phyloP scores from a whole-genome alignment of 1,140 invertebrate genomes.

The Epicauta chinensis region DNA sequence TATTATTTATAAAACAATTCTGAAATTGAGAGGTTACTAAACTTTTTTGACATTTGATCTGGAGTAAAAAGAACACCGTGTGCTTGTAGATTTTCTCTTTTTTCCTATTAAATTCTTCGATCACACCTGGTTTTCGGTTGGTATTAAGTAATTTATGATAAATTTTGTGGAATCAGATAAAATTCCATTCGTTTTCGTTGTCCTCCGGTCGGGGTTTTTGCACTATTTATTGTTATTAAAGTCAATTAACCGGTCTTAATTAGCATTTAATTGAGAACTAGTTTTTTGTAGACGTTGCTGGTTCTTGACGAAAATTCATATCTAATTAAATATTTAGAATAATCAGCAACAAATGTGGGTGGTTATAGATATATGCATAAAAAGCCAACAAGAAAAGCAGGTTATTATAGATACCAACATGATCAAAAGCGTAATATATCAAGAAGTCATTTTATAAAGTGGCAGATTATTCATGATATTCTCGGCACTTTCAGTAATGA shows the following conservation, averaged over 20 bases:
- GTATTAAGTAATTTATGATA: too few species aligned
- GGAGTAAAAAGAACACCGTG: too few species aligned
- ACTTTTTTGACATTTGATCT: too few species aligned
- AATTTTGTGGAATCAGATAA: too few species aligned
- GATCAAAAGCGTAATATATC: slow-evolving; percentile 28
- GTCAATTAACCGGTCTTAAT: slow-evolving; percentile 13
- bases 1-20: too few species aligned
- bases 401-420: slow-evolving; percentile 3
- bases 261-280: slow-evolving; percentile 10
- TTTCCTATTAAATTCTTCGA: too few species aligned
- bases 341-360: slow-evolving; percentile 9
- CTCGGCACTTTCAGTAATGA: slow-evolving; percentile 25
- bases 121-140: too few species aligned
- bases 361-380: slow-evolving; percentile 3
- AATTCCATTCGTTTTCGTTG: too few species aligned
- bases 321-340: slow-evolving; percentile 7
- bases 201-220: background rate
- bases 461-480: slow-evolving; percentile 28
- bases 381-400: slow-evolving; percentile 1
- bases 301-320: background rate
- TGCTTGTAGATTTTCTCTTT: too few species aligned
- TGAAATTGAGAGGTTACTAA: too few species aligned
- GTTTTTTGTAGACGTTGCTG: slow-evolving; percentile 4
- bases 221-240: slow-evolving; percentile 14
- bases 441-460: slow-evolving; percentile 31